These are phyloP conservation scores for Gonatopus flavifemur DNA, from an alignment of 1,140 invertebrate genomes.

Conservation along the genomic window DNA sequence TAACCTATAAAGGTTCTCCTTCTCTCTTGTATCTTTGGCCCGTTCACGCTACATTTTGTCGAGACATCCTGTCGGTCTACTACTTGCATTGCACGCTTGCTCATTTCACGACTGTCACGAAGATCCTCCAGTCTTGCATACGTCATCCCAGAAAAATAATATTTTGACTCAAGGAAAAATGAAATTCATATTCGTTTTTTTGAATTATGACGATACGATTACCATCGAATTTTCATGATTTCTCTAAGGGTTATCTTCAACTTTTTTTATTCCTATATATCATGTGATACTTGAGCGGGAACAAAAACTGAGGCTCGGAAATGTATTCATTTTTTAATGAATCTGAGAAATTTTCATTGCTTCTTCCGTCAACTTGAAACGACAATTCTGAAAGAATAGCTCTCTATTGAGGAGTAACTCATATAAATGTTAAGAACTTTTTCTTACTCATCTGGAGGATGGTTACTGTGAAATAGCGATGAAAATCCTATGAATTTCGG, in stretches of 20 bases:
- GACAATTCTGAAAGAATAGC: too few species aligned
- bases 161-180: slow-evolving; percentile 41
- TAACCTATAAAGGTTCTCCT: slow-evolving; percentile 19
- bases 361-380: too few species aligned
- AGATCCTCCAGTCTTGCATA: slow-evolving; percentile 12
- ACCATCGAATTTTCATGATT: too few species aligned
- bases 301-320: slow-evolving; percentile 4
- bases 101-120: slow-evolving; percentile 9
- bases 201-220: slow-evolving; percentile 21
- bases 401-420: too few species aligned
- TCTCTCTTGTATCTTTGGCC: too few species aligned
- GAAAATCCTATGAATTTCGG: too few species aligned
- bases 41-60: slow-evolving; percentile 34
- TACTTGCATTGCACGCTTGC: too few species aligned
- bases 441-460: too few species aligned
- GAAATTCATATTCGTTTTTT: slow-evolving; percentile 17
- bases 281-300: not conserved
- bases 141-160: slow-evolving; percentile 42
- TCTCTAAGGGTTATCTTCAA: not conserved
- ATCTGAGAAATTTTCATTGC: too few species aligned
- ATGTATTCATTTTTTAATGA: too few species aligned
- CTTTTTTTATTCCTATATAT: not conserved
- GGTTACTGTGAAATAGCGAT: too few species aligned
- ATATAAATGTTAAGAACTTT: too few species aligned
- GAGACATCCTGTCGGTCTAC: slow-evolving; percentile 6